A percentile compares a stretch with the other conserved stretches of the same genome.
Conservation (phyloP, 2,797 vertebrate species). For the Catamblyrhynchus diadema region DNA sequence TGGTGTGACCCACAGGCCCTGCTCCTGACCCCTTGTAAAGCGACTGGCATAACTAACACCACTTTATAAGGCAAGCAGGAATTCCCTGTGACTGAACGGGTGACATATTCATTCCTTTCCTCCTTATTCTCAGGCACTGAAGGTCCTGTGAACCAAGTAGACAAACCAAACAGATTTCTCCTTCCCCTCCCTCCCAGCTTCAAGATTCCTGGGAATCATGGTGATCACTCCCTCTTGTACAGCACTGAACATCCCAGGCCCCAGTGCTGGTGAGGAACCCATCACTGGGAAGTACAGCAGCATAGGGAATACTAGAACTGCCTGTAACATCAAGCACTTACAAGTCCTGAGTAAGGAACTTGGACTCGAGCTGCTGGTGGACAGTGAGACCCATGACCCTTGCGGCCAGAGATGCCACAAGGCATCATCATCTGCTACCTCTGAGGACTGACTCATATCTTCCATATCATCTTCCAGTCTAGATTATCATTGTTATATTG, state of each 20-base stretch:
- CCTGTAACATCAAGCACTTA: neutral
- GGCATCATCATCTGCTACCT: neutral
- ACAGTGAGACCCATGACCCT: neutral
- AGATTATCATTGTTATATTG: neutral
- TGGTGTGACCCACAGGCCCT: rapidly evolving
- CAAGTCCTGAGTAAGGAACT: neutral
- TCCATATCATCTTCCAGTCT: neutral
- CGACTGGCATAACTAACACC: neutral
- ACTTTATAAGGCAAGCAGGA: neutral
- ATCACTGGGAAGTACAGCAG: neutral
- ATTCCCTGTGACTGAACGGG: rapidly evolving
- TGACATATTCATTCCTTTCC: neutral
- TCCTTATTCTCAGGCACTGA: neutral
- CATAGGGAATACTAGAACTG: neutral
- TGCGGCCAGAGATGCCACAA: neutral
- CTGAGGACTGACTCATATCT: rapidly evolving
- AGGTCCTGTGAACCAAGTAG: neutral
- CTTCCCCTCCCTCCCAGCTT: neutral
- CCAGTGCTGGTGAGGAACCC: rapidly evolving
- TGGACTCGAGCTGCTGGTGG: neutral
- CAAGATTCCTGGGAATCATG: neutral
- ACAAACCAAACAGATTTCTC: neutral
- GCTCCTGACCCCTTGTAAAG: neutral
- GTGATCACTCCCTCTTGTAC: neutral
- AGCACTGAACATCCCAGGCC: neutral